Base-by-base conservation (phyloP, 2,888 invertebrate species). In the Parnassius smintheus region DNA sequence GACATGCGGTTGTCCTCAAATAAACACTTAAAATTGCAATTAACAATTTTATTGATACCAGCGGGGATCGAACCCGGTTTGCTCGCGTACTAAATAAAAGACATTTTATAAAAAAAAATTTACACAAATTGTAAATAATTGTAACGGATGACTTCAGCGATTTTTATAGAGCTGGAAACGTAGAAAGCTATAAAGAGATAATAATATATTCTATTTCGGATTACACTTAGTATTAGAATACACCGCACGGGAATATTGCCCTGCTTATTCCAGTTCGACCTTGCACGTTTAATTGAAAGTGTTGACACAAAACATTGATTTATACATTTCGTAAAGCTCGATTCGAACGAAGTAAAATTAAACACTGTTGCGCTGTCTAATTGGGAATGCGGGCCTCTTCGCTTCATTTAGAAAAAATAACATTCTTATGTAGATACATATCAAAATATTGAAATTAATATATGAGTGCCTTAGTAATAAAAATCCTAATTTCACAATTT, bases 171-270 rank as follows among this genome's bases (percentile, higher is more conserved):
- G 77, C 81, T 35, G 35, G 35, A 35, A 35, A 35, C 79, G 85
- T 75, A 83, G 80, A 87, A 87, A 88, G 81, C 86, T 86, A 86
- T 90, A 91, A 89, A 88, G 86, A 90, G 86, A 81, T 76, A 66
- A 35, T 35, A 35, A 35, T 35, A 35, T 73, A 67, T 70, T 82
- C 88, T 91, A 91, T 90, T 90, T 88, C 66, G 66, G 81, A 79
- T 75, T 67, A 79, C 88, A 86, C 87, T 89, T 81, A 78, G 78
- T 75, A 77, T 81, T 84, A 86, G 85, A 88, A 88, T 88, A 89
- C 81, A 71, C 75, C 72, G 73, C 75, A 59, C 56, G 59, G 72
- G 75, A 77, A 73, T 75, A 75, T 77, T 68, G 75, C 72, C 78
- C 69, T 77, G 82, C 73, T 80, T 78, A 78, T 79, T 79, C 72